Base-by-base conservation (phyloP, 2,113 vertebrate species). In the Microcebus griseorufus region DNA sequence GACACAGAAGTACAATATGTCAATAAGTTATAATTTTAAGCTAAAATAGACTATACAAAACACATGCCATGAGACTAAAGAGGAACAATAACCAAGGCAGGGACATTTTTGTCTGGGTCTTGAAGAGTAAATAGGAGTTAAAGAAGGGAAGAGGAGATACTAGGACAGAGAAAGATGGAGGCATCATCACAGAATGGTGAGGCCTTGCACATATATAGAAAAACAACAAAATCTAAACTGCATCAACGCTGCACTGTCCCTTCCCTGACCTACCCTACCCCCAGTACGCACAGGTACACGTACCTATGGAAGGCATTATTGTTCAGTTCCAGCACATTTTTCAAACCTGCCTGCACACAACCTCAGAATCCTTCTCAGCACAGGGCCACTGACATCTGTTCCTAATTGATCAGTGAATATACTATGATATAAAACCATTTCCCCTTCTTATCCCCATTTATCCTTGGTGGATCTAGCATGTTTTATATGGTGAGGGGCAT, bases 341-440 rank as follows among this genome's bases (percentile, higher is more conserved):
- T 64, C 88, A 58, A 67, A 60, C 58, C 22, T 83, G 48, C 20
- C 64, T 84, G 45, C 25, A 25, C 25, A 79, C 18, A 73, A 10
- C 16, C n/a, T 92, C 55, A 84, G 88, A 83, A 72, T 72, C 34
- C n/a, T 86, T 88, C 86, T 96, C 2, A 20, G 84, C 45, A 72
- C 23, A 78, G 39, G n/a, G n/a, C 29, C 14, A 6, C 80, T 93
- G 90, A 32, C 13, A 45, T 72, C 90, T 93, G 58, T 64, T 93
- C 72, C 34, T 81, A 73, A 84, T 22, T 45, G 20, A 29, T 39
- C 67, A 69, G 6, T 37, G 42, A 45, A 20, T 73, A 12, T 3
- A 48, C 75, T 60, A 25, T 23, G 48, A 25, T 73, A 37, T 51
- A 60, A 75, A 93, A 17, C 32, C 16, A 18, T 84, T 11, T 69